A percentile compares a stretch with the other conserved stretches of the same genome.
phyloP scores from a whole-genome alignment of 2,888 invertebrate species.

The Muschampia plurimacula region DNA sequence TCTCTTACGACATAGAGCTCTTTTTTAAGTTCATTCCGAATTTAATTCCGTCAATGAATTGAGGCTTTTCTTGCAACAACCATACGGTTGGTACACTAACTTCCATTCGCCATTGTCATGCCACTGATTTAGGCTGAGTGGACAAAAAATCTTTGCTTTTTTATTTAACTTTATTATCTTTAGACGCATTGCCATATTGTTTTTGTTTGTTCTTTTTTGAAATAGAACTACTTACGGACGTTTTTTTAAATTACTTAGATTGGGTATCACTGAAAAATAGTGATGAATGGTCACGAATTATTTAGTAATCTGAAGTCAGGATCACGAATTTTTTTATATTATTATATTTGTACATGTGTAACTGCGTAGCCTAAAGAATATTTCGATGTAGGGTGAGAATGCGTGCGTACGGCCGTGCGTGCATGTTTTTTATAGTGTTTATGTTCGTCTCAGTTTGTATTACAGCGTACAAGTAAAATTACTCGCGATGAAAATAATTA shows the following conservation, averaged over 20 bases:
- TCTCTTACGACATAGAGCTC: slow-evolving; percentile 6
- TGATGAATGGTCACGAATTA: background rate
- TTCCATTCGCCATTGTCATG: slow-evolving; percentile 74
- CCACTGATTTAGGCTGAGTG: slow-evolving; percentile 54
- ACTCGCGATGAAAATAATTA: too few species aligned
- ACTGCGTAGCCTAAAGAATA: too few species aligned
- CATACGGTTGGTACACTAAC: slow-evolving; percentile 36
- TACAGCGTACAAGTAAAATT: too few species aligned
- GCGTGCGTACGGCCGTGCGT: too few species aligned
- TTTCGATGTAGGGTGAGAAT: too few species aligned
- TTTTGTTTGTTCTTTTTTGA: background rate
- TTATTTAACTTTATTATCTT: background rate
- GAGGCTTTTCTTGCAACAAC: slow-evolving; percentile 48
- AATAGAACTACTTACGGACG: background rate
- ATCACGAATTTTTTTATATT: too few species aligned
- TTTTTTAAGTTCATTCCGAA: background rate
- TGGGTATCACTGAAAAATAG: too few species aligned
- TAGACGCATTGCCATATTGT: background rate
- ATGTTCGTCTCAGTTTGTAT: too few species aligned
- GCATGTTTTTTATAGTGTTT: too few species aligned
- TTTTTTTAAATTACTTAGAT: too few species aligned
- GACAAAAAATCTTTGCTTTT: slow-evolving; percentile 19
- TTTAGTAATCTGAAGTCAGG: too few species aligned
- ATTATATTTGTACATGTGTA: too few species aligned
- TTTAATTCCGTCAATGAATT: slow-evolving; percentile 28